Conservation (phyloP, 2,888 invertebrate genomes). For the Apamea monoglypha region DNA sequence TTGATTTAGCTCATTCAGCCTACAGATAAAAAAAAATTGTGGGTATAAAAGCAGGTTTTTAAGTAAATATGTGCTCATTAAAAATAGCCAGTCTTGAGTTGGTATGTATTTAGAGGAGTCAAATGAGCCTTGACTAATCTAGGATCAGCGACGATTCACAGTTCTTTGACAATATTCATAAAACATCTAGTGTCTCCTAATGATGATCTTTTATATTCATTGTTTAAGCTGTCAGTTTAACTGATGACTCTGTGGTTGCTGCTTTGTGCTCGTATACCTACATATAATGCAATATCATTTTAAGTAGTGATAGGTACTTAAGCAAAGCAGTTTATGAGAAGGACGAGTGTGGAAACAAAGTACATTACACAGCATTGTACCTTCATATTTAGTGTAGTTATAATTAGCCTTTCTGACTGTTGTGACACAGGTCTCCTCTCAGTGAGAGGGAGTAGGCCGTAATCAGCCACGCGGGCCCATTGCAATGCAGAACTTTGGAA, state of each 20-base stretch:
- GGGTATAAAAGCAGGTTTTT: not conserved
- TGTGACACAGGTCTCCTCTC: no score
- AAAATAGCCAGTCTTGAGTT: not conserved
- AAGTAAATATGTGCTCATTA: not conserved
- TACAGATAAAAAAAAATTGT: not conserved
- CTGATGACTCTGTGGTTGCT: constrained; percentile 11
- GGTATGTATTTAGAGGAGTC: no score
- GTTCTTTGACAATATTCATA: constrained; percentile 14
- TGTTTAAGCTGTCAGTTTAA: constrained; percentile 28
- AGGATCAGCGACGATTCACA: not conserved
- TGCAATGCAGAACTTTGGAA: no score
- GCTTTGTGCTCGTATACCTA: constrained; percentile 13
- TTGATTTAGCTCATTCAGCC: not conserved
- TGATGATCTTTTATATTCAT: constrained; percentile 29
- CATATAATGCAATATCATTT: not conserved
- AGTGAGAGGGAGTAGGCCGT: no score
- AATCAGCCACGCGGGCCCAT: no score
- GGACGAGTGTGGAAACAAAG: constrained; percentile 16
- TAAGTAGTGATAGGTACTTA: not conserved
- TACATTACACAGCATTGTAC: not conserved
- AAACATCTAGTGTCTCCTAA: constrained; percentile 5
- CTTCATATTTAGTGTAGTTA: not conserved
- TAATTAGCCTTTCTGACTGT: not conserved
- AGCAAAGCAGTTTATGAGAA: constrained; percentile 1
- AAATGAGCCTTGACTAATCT: constrained; percentile 18